Percentiles rank a stretch among this genome's conserved stretches.
Conservation (phyloP, 2,888 invertebrate species). For the Chirona hameri region DNA sequence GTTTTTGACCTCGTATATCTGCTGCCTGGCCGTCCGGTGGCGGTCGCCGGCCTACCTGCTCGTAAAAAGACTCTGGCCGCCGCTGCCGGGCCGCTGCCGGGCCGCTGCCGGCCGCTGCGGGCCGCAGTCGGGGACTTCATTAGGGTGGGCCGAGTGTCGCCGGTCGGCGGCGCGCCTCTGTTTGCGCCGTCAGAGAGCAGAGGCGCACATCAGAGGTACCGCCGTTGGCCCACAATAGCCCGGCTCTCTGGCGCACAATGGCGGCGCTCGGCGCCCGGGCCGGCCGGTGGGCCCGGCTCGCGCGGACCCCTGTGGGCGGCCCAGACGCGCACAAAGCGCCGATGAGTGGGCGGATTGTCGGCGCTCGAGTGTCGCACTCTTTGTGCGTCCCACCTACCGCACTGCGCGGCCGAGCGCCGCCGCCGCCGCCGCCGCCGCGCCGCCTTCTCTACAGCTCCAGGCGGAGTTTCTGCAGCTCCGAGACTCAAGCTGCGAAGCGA, state of each 20-base stretch:
- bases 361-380: slow-evolving; percentile 8
- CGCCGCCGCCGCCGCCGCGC: background rate
- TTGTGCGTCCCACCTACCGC: background rate
- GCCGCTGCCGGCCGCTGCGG: background rate
- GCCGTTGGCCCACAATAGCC: slow-evolving; percentile 5
- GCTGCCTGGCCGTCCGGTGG: background rate
- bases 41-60: background rate
- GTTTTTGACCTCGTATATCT: background rate
- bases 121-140: background rate
- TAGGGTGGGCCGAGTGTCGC: background rate
- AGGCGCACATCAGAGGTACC: slow-evolving; percentile 1
- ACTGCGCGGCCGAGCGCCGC: background rate
- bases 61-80: background rate
- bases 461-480: background rate
- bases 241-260: background rate
- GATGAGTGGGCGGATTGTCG: slow-evolving; percentile 26
- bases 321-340: slow-evolving; percentile 1
- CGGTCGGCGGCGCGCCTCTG: background rate
- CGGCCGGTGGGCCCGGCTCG: background rate
- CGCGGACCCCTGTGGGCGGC: background rate
- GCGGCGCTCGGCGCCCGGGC: background rate
- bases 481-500: background rate
- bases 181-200: slow-evolving; percentile 9
- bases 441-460: background rate
- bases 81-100: background rate